phyloP scores from a whole-genome alignment of 2,888 invertebrate species.

The Ormyrus nitidulus region DNA sequence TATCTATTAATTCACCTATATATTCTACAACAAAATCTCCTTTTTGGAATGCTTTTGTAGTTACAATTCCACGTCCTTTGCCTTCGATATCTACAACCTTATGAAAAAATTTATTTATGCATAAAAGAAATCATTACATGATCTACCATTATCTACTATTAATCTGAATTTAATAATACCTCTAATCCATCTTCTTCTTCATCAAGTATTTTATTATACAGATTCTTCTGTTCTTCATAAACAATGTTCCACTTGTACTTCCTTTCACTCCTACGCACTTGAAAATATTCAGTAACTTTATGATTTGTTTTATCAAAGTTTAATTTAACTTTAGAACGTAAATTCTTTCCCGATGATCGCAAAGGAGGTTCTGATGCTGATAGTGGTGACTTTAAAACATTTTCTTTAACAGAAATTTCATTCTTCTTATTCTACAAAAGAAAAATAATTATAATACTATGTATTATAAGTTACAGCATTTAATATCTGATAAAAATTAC shows the following conservation, averaged over 20 bases:
- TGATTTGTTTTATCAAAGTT: slow-evolving; percentile 38
- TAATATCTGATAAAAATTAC: slow-evolving; percentile 13
- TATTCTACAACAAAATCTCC: slow-evolving; percentile 57
- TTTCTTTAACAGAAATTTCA: not conserved
- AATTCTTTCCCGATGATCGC: not conserved
- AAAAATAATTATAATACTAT: slow-evolving; percentile 8
- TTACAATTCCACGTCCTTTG: slow-evolving; percentile 54
- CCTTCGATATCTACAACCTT: slow-evolving; percentile 44
- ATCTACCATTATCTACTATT: too few species aligned
- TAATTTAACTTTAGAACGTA: not conserved
- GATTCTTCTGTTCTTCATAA: slow-evolving; percentile 39
- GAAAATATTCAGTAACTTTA: slow-evolving; percentile 54
- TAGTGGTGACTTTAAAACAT: not conserved
- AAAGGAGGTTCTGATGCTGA: not conserved
- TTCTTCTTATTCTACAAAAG: slow-evolving; percentile 10
- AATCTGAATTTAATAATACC: slow-evolving; percentile 15
- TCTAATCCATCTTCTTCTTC: slow-evolving; percentile 48
- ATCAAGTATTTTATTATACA: slow-evolving; percentile 45
- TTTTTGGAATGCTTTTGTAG: slow-evolving; percentile 51
- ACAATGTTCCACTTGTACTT: slow-evolving; percentile 30
- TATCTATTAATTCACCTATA: slow-evolving; percentile 54
- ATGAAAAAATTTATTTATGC: not conserved
- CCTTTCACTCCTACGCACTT: slow-evolving; percentile 50
- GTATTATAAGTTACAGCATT: not conserved
- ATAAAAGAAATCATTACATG: too few species aligned